A percentile compares a stretch with the other conserved stretches of the same genome.
phyloP scores from a whole-genome alignment of 2,888 invertebrate genomes.

The Mythimna vitellina region DNA sequence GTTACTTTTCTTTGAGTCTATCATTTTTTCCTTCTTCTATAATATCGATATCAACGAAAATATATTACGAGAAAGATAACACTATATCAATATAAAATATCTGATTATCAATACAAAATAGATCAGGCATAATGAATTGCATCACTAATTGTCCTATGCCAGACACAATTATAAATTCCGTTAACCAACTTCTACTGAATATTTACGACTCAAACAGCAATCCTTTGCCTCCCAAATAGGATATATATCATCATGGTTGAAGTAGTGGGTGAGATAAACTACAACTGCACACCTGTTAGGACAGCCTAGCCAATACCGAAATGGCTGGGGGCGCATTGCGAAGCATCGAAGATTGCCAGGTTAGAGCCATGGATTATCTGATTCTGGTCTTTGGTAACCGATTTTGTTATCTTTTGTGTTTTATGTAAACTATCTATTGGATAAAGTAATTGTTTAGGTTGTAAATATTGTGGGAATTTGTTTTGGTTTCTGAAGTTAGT shows the following conservation, averaged over 20 bases:
- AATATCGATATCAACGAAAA: background rate
- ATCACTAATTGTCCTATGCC: slow-evolving; percentile 38
- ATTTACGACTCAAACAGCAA: slow-evolving; percentile 56
- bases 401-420: slow-evolving; percentile 51
- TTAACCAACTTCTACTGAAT: slow-evolving; percentile 49
- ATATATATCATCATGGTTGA: slow-evolving; percentile 50
- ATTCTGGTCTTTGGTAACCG: slow-evolving; percentile 50
- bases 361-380: slow-evolving; percentile 46
- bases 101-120: slow-evolving; percentile 12
- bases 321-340: slow-evolving; percentile 55
- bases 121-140: slow-evolving; percentile 23
- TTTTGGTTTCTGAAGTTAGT: background rate
- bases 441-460: slow-evolving; percentile 19
- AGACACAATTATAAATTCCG: slow-evolving; percentile 42
- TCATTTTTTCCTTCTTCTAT: background rate
- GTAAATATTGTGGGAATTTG: slow-evolving; percentile 35
- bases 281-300: slow-evolving; percentile 56
- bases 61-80: background rate
- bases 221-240: slow-evolving; percentile 43
- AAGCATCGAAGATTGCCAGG: slow-evolving; percentile 53
- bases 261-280: slow-evolving; percentile 54
- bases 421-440: slow-evolving; percentile 18
- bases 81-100: slow-evolving; percentile 13
- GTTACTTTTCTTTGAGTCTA: background rate
- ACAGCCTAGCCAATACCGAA: slow-evolving; percentile 35